A percentile compares a stretch with the other conserved stretches of the same genome.
Evolutionary conservation across 2,888 invertebrate genomes (phyloP).

Genomic region (Hypsopygia costalis): DNA sequence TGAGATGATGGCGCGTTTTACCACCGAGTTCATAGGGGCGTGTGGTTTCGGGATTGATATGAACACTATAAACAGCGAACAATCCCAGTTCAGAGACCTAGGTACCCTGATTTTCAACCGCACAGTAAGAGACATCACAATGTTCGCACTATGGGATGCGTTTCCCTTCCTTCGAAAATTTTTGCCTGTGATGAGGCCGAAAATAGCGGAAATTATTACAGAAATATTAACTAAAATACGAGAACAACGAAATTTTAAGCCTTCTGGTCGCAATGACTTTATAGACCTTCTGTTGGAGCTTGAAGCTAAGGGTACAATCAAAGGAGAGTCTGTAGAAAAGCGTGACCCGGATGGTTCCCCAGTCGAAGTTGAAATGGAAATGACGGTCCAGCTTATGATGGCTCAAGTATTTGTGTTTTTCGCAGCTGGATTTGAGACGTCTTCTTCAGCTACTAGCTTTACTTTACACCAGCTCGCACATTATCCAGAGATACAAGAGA

Average conservation of each 20-base stretch:
- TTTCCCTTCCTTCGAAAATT: conserved; percentile 36
- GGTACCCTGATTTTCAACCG: conserved; percentile 36
- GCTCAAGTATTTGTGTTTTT: conserved; percentile 60
- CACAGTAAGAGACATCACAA: conserved; percentile 20
- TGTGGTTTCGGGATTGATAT: conserved; percentile 52
- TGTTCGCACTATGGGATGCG: conserved; percentile 34
- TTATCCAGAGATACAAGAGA: conserved; percentile 51
- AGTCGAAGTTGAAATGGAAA: conserved; percentile 35
- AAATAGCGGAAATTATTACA: conserved; percentile 23
- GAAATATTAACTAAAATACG: conserved; percentile 38
- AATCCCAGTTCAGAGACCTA: conserved; percentile 39
- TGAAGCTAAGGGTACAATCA: conserved; percentile 41
- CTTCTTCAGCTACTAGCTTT: conserved; percentile 59
- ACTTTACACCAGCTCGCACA: conserved; percentile 56
- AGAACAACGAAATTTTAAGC: conserved; percentile 42
- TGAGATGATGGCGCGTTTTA: conserved; percentile 51
- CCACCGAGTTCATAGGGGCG: conserved; percentile 52
- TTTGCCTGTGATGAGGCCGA: conserved; percentile 21
- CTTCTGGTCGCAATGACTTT: conserved; percentile 46
- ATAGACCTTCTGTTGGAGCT: conserved; percentile 34
- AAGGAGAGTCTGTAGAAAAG: conserved; percentile 48
- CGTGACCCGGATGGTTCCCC: conserved; percentile 40
- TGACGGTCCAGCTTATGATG: conserved; percentile 36
- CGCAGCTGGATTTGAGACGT: conserved; percentile 70
- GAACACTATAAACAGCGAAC: conserved; percentile 43